Evolutionary conservation across 2,797 vertebrate genomes (phyloP).

Genomic region (Clarias platycephalus): DNA sequence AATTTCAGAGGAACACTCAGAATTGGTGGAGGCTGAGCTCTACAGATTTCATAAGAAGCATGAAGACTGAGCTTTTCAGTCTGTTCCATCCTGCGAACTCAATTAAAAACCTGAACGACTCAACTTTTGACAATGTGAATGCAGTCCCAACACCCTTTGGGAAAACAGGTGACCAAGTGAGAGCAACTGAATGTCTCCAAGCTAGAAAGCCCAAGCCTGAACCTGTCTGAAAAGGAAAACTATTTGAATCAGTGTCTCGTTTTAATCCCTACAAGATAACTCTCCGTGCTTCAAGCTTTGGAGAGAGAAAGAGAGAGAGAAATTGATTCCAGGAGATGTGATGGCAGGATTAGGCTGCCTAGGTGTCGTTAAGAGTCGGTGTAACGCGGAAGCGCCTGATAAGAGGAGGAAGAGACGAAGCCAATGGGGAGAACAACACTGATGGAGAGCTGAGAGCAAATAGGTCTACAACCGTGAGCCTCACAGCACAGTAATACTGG

Average conservation of each 20-base stretch:
- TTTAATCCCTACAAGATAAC: slow-evolving; percentile 45
- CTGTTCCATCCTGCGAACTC: slow-evolving; percentile 56
- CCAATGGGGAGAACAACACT: background rate
- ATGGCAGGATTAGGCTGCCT: slow-evolving; percentile 41
- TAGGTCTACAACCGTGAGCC: background rate
- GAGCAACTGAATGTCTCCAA: slow-evolving; percentile 29
- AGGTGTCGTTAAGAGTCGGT: slow-evolving; percentile 5
- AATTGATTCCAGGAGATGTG: slow-evolving; percentile 39
- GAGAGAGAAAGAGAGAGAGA: slow-evolving; percentile 4
- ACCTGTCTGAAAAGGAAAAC: slow-evolving; percentile 37
- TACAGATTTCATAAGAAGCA: slow-evolving; percentile 39
- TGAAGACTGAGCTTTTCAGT: slow-evolving; percentile 49
- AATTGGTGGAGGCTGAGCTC: slow-evolving; percentile 42
- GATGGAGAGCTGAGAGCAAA: slow-evolving; percentile 8
- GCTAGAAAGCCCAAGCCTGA: slow-evolving; percentile 17
- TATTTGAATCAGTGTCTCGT: slow-evolving; percentile 33
- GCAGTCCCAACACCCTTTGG: background rate
- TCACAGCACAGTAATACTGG: background rate
- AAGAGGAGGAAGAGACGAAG: slow-evolving; percentile 22
- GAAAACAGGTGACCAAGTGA: slow-evolving; percentile 13
- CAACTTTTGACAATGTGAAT: slow-evolving; percentile 47
- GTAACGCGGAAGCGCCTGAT: slow-evolving; percentile 38
- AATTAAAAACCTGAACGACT: slow-evolving; percentile 58
- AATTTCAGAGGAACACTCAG: slow-evolving; percentile 54
- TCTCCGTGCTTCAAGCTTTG: slow-evolving; percentile 16